Percentiles rank a stretch among this genome's conserved stretches.
Evolutionary conservation across 2,797 vertebrate species (phyloP).

Genomic region (Onychomys torridus): DNA sequence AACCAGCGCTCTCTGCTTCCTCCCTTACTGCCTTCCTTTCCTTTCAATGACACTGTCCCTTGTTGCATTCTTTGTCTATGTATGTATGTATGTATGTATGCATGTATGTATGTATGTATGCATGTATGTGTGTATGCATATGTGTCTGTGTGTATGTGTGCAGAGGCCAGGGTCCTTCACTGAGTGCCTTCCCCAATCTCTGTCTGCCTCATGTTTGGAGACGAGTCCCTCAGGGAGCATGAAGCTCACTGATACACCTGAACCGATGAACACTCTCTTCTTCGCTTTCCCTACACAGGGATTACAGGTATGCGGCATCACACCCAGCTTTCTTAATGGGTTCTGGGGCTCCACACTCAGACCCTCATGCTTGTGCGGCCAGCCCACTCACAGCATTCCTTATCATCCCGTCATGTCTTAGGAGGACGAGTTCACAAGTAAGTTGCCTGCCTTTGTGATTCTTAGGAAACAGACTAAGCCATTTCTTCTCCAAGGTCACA

Average conservation of each 20-base stretch:
- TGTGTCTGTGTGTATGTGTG: neutral
- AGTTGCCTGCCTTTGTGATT: rapidly evolving
- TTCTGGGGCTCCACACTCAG: neutral
- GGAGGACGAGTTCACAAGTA: neutral
- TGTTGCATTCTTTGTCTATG: neutral
- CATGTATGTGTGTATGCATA: too few relatives aligned
- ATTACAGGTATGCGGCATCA: neutral
- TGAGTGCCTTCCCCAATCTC: neutral
- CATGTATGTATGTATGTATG: neutral
- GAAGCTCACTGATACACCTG: neutral
- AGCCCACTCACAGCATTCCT: rapidly evolving
- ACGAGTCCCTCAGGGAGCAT: neutral
- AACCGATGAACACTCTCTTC: neutral
- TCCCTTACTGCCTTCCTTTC: rapidly evolving
- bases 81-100: neutral
- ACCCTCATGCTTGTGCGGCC: too few relatives aligned
- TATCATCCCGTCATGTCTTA: neutral
- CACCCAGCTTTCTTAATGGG: too few relatives aligned
- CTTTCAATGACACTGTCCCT: too few relatives aligned
- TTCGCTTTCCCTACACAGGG: neutral
- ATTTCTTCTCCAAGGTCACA: rapidly evolving
- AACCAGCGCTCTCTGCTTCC: rapidly evolving
- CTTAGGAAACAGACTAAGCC: neutral
- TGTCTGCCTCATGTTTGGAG: neutral
- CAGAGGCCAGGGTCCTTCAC: neutral